phyloP scores from a whole-genome alignment of 2,113 vertebrate species.

The Orycteropus afer region DNA sequence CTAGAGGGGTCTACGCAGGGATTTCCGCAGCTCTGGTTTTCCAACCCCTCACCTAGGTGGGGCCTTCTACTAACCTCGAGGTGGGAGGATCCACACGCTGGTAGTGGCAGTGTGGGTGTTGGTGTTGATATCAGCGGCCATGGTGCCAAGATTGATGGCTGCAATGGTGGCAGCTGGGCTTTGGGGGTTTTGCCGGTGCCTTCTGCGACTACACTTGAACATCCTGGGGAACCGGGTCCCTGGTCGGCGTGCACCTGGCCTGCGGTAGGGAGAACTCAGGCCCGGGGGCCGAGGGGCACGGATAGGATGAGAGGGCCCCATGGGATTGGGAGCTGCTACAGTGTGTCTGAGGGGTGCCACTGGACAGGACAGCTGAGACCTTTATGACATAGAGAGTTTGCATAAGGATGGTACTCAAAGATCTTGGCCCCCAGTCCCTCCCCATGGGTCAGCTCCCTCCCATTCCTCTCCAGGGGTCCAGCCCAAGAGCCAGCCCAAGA shows the following conservation, averaged over 20 bases:
- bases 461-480: not conserved
- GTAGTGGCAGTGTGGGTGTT: not conserved
- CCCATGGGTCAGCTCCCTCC: not conserved
- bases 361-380: not conserved
- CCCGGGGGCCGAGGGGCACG: constrained; percentile 61
- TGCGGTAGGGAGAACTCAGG: constrained; percentile 22
- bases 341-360: not conserved
- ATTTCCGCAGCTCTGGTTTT: not conserved
- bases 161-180: not conserved
- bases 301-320: constrained; percentile 67
- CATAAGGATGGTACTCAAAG: not conserved
- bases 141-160: not conserved
- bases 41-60: not conserved
- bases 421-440: not conserved
- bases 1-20: not conserved
- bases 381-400: constrained; percentile 57
- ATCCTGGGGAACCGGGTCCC: constrained; percentile 56
- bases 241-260: constrained; percentile 44
- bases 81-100: constrained; percentile 58
- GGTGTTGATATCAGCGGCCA: not conserved
- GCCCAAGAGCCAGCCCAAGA: not conserved
- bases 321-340: constrained; percentile 41
- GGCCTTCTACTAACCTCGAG: constrained; percentile 44
- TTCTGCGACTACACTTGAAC: constrained; percentile 77
- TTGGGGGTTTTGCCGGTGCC: constrained; percentile 56